Percentiles rank a stretch among this genome's conserved stretches.
Conservation (phyloP, 1,140 invertebrate species). For the Stenopsyche tienmushanensis region DNA sequence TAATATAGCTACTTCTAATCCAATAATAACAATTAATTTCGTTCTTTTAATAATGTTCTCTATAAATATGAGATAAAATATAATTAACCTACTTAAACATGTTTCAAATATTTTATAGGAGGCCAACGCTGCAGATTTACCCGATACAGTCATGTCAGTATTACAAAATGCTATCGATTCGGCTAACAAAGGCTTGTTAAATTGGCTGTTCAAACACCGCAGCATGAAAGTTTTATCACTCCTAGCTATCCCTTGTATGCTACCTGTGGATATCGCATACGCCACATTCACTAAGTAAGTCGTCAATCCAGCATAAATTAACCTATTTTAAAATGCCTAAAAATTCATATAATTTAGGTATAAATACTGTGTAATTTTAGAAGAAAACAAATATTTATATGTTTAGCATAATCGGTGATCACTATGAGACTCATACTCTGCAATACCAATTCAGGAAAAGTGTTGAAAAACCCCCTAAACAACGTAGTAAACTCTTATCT, state of each 20-base stretch:
- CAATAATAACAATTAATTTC: no score
- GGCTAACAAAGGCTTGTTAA: conserved; percentile 85
- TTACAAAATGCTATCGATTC: conserved; percentile 91
- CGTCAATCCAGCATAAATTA: background rate
- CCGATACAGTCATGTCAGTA: conserved; percentile 79
- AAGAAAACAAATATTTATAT: conserved; percentile 28
- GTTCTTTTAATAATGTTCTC: no score
- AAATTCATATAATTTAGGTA: no score
- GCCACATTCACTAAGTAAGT: conserved; percentile 82
- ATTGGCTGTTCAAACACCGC: conserved; percentile 83
- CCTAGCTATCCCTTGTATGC: conserved; percentile 77
- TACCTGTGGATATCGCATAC: conserved; percentile 83
- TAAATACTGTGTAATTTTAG: no score
- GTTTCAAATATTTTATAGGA: conserved; percentile 69
- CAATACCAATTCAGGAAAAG: conserved; percentile 57
- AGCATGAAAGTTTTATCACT: conserved; percentile 78
- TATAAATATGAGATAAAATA: no score
- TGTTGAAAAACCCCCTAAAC: no score
- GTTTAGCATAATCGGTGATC: conserved; percentile 59
- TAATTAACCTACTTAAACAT: no score
- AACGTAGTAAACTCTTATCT: no score
- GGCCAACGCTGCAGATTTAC: conserved; percentile 80
- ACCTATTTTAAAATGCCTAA: no score
- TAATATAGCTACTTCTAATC: no score
- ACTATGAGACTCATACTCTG: conserved; percentile 57